Evolutionary conservation across 2,113 vertebrate species (phyloP).

Genomic region (Gymnorhina tibicen): DNA sequence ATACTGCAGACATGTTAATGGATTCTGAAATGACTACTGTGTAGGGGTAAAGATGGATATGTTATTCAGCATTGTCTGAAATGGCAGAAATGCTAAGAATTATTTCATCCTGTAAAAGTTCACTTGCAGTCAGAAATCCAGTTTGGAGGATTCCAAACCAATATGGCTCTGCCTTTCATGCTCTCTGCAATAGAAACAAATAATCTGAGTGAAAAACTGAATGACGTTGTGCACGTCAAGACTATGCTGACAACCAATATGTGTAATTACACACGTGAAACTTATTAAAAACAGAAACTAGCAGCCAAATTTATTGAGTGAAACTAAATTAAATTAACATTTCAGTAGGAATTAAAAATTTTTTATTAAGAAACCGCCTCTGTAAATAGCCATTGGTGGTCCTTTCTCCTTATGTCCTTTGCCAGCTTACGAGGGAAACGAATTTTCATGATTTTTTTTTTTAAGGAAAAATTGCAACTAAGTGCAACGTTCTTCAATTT

Average conservation of each 20-base stretch:
- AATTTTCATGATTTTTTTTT: background rate
- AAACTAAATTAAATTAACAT: background rate
- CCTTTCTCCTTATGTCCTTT: background rate
- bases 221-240: background rate
- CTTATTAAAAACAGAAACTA: background rate
- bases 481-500: background rate
- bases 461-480: background rate
- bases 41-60: background rate
- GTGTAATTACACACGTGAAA: background rate
- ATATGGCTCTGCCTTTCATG: constrained; percentile 2
- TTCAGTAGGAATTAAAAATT: background rate
- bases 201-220: background rate
- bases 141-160: constrained; percentile 13
- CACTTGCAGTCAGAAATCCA: constrained; percentile 28
- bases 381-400: background rate
- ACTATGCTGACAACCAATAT: background rate
- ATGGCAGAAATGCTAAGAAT: background rate
- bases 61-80: constrained; percentile 4
- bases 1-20: background rate
- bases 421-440: background rate
- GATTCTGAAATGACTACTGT: background rate
- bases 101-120: background rate
- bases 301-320: background rate
- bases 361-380: background rate
- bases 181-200: constrained; percentile 22